A percentile compares a stretch with the other conserved stretches of the same genome.
These are phyloP conservation scores for Podarcis lilfordi DNA, from an alignment of 2,797 vertebrate genomes.

Conservation along the genomic window DNA sequence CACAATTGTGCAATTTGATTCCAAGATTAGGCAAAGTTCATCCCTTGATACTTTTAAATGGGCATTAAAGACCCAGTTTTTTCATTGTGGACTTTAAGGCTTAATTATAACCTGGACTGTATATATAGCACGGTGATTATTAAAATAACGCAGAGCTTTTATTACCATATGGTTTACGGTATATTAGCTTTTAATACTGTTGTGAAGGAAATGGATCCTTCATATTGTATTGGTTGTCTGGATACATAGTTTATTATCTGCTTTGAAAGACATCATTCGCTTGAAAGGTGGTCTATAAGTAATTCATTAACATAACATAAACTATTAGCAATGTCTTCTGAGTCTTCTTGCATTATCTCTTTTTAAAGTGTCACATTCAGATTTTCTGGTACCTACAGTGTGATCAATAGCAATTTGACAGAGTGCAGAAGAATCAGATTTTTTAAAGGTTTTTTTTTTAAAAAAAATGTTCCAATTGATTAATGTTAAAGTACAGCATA, in stretches of 20 bases:
- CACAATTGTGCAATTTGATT: too few relatives aligned
- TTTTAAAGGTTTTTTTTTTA: not conserved
- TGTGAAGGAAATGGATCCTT: too few relatives aligned
- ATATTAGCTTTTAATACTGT: too few relatives aligned
- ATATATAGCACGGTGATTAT: not conserved
- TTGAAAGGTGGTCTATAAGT: not conserved
- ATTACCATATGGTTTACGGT: not conserved
- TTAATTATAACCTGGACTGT: not conserved
- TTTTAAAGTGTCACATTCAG: not conserved
- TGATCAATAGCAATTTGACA: not conserved
- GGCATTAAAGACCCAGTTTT: not conserved
- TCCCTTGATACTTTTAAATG: not conserved
- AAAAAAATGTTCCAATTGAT: not conserved
- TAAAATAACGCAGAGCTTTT: not conserved
- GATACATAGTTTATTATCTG: too few relatives aligned
- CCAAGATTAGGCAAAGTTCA: not conserved
- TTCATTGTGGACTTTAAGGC: not conserved
- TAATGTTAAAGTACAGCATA: constrained; percentile 17
- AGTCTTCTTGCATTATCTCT: not conserved
- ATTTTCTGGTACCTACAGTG: constrained; percentile 5
- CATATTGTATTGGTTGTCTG: too few relatives aligned
- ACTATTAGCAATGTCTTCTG: not conserved
- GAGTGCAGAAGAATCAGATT: not conserved
- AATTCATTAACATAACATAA: not conserved
- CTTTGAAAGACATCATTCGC: not conserved